These are phyloP conservation scores for Lordiphosa fenestrarum DNA, from an alignment of 2,888 invertebrate species.

Conservation along the genomic window DNA sequence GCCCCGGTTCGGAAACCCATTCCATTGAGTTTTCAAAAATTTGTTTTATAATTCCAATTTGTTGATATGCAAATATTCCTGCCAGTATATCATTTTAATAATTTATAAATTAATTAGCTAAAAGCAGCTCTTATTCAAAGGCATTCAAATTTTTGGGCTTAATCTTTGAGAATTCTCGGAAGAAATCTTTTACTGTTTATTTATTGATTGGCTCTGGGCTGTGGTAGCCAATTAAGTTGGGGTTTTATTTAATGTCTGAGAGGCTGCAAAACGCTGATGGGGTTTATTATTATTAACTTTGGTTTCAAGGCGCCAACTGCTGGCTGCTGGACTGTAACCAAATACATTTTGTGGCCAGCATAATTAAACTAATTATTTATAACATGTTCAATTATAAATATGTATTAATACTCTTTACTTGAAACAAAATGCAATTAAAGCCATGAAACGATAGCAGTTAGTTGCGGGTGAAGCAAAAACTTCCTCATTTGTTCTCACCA, in stretches of 20 bases:
- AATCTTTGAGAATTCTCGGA: too few species aligned
- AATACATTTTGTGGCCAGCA: slow-evolving; percentile 30
- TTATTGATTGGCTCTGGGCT: slow-evolving; percentile 7
- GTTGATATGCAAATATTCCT: too few species aligned
- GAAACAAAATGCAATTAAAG: slow-evolving; percentile 10
- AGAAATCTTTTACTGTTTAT: not conserved
- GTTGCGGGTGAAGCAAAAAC: not conserved
- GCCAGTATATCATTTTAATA: too few species aligned
- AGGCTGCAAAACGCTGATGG: slow-evolving; percentile 4
- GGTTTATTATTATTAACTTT: slow-evolving; percentile 4
- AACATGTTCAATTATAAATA: slow-evolving; percentile 35
- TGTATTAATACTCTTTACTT: slow-evolving; percentile 25
- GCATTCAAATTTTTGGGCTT: too few species aligned
- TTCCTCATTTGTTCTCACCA: slow-evolving; percentile 24
- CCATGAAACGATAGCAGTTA: slow-evolving; percentile 1
- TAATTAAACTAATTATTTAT: slow-evolving; percentile 31
- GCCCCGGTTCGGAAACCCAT: too few species aligned
- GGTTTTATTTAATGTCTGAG: slow-evolving; percentile 10
- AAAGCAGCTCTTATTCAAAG: too few species aligned
- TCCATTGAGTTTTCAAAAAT: too few species aligned
- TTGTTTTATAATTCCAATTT: too few species aligned
- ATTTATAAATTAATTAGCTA: too few species aligned
- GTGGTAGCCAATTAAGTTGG: slow-evolving; percentile 24
- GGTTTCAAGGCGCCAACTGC: slow-evolving; percentile 15
- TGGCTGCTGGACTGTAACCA: slow-evolving; percentile 40